These are phyloP conservation scores for Cataglyphis cursor DNA, from an alignment of 2,888 invertebrate species.

Conservation along the genomic window DNA sequence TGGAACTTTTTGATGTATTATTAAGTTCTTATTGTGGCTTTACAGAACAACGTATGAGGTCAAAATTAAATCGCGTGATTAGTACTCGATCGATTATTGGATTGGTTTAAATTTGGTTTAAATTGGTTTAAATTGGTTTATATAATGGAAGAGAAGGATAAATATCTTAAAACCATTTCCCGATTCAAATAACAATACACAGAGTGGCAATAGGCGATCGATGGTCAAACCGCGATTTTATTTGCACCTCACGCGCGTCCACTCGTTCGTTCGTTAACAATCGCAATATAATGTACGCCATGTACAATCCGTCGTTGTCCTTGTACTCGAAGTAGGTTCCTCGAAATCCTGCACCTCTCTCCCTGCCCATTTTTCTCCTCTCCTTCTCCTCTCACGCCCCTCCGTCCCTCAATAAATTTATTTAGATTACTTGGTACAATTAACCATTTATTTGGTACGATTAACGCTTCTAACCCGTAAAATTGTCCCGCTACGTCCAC, in stretches of 20 bases:
- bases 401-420: constrained; percentile 58
- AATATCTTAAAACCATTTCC: background rate
- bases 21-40: constrained; percentile 2
- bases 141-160: background rate
- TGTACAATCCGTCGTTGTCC: constrained; percentile 45
- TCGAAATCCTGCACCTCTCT: constrained; percentile 64
- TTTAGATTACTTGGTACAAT: constrained; percentile 75
- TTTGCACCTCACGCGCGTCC: constrained; percentile 32
- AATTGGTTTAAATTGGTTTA: background rate
- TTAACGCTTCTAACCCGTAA: constrained; percentile 77
- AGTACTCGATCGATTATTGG: background rate
- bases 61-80: constrained; percentile 11
- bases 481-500: constrained; percentile 66
- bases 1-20: background rate
- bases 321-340: constrained; percentile 66
- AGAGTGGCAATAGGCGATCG: constrained; percentile 13
- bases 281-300: constrained; percentile 13
- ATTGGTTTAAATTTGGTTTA: background rate
- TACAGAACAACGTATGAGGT: constrained; percentile 6
- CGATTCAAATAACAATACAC: background rate
- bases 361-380: constrained; percentile 13
- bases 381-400: constrained; percentile 24
- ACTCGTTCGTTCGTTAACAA: background rate
- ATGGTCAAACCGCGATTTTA: background rate
- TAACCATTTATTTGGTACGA: constrained; percentile 82